Evolutionary conservation across 2,888 invertebrate species (phyloP), one percentile per base, ranked within the genome.

Genomic region (Rugalucina vietnamica): DNA sequence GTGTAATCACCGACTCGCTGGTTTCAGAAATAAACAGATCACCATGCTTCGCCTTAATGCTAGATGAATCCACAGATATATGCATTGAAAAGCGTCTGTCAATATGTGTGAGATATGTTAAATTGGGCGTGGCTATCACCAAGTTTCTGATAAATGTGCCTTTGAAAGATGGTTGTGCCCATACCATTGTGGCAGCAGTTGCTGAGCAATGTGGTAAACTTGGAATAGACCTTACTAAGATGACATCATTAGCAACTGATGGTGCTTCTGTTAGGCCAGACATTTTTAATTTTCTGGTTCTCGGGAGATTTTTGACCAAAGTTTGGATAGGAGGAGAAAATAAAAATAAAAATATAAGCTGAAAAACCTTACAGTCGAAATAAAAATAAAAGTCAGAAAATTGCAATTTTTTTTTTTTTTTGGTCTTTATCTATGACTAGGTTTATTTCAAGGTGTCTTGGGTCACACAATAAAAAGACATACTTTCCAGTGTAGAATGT

Each of bases 51-150:
- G 78, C 72, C 0, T 24, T 82, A 0, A 86, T 83, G 77, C n/a
- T 86, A 2, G 86, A 86, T 85, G 82, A 87, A 60, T 82, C 79
- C 39, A 87, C 85, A 24, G 85, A 89, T 29, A 18, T 87, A 14
- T 69, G 76, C n/a, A 65, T 82, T 8, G 71, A 81, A 12, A 84
- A 86, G 29, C 39, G 79, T n/a, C 70, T 84, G 4, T 39, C 57
- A 32, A 65, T 87, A 4, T 87, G 87, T 77, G 69, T 85, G 0
- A 32, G 87, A 18, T 87, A 81, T 73, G 76, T 84, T 0, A 72
- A 80, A 70, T 69, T 39, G 70, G 87, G 83, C 50, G 81, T 49
- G 27, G 24, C 81, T 12, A 39, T 80, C 14, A 82, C 82, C 21
- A 32, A 54, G 49, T 82, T 84, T 39, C 27, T 84, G 29, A 36